Base-by-base conservation (phyloP, 2,113 vertebrate genomes). In the Oxygymnocypris stewartii region DNA sequence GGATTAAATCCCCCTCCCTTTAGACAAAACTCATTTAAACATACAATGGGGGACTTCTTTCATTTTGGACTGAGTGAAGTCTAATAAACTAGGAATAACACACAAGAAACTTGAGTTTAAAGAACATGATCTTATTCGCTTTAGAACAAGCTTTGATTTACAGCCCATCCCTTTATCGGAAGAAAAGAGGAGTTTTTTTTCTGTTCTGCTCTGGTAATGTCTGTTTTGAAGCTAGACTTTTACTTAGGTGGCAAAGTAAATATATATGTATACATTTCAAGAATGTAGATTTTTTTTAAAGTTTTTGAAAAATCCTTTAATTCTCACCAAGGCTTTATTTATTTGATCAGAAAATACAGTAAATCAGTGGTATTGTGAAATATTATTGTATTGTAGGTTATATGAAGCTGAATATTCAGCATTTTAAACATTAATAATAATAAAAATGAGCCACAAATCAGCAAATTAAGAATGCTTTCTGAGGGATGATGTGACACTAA, bases 21-120 rank as follows among this genome's bases (percentile, higher is more conserved):
- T 51, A 71, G 42, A 35, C 79, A 49, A 83, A 83, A 83, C 81
- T 6, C 10, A 84, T 25, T 74, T 25, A 42, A 54, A 57, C 18
- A 84, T 8, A 71, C 65, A 71, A 16, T 31, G 13, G 20, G 9
- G 42, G 18, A 82, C n/a, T 69, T 69, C 12, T n/a, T 3, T 63
- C n/a, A n/a, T 44, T 59, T 79, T 23, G 9, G 18, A 79, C n/a
- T n/a, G 54, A 79, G 35, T 79, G 2, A 13, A 9, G 18, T 79
- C 35, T 12, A 59, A 25, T 13, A 18, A 42, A 25, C 28, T 12
- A 4, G 6, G 37, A 81, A 63, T 31, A 20, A 81, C 28, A 12
- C 61, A 18, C 61, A 28, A 49, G 13, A 12, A 82, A 47, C 7
- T 42, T 37, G 54, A n/a, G 59, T 82, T 31, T 47, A 31, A 67